Evolutionary conservation across 1,140 invertebrate genomes (phyloP).

Genomic region (Pseudomyrmex sp.): DNA sequence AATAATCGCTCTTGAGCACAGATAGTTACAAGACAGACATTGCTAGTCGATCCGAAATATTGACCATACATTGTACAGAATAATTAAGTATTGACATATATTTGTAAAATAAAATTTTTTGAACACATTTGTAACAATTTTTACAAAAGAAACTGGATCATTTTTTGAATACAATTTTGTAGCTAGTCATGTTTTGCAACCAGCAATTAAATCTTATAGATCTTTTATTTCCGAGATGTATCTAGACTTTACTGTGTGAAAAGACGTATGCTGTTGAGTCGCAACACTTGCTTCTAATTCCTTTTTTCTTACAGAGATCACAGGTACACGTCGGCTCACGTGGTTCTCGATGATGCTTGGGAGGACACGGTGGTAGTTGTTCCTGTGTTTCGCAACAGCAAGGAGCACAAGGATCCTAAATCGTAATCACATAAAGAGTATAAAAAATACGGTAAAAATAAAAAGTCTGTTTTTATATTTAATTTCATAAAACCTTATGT

Average conservation of each 20-base stretch:
- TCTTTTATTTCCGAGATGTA: slow-evolving; percentile 49
- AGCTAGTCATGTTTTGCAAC: too few species aligned
- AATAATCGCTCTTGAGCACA: too few species aligned
- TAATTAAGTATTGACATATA: too few species aligned
- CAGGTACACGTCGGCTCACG: slow-evolving; percentile 65
- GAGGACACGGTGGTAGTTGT: slow-evolving; percentile 65
- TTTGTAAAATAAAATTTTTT: too few species aligned
- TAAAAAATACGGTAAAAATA: background rate
- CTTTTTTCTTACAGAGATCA: slow-evolving; percentile 67
- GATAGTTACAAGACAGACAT: too few species aligned
- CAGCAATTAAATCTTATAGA: background rate
- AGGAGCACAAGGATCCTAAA: slow-evolving; percentile 70
- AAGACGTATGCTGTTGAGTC: slow-evolving; percentile 14
- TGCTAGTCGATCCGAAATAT: too few species aligned
- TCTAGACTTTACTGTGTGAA: slow-evolving; percentile 13
- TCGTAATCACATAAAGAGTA: background rate
- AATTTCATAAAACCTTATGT: too few species aligned
- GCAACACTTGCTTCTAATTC: slow-evolving; percentile 64
- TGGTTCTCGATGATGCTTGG: slow-evolving; percentile 50
- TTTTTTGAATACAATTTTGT: too few species aligned
- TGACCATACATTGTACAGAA: too few species aligned
- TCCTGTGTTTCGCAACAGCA: slow-evolving; percentile 50
- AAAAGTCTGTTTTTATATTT: too few species aligned
- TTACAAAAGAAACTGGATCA: too few species aligned
- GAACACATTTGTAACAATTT: too few species aligned